These are phyloP conservation scores for Nipponia nippon DNA, from an alignment of 2,113 vertebrate species.

Conservation along the genomic window DNA sequence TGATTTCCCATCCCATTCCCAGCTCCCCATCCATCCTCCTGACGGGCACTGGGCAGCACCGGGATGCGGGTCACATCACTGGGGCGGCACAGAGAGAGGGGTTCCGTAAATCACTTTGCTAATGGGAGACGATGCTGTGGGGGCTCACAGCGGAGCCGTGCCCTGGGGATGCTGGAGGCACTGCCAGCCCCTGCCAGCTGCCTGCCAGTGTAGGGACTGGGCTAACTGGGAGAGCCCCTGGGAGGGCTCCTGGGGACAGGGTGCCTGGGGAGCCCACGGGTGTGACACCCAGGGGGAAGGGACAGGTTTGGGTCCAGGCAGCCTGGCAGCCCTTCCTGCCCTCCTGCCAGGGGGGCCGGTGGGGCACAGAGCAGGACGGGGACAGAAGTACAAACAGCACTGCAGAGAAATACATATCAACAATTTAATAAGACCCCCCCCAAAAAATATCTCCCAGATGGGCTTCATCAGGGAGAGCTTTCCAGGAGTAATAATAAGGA, in stretches of 20 bases:
- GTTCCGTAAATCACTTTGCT: background rate
- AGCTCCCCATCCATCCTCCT: background rate
- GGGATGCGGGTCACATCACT: fast-evolving
- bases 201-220: background rate
- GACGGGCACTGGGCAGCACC: background rate
- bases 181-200: background rate
- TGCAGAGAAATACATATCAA: background rate
- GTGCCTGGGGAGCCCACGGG: background rate
- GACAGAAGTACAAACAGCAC: background rate
- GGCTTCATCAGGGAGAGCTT: constrained; percentile 25
- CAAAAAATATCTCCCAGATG: background rate
- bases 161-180: background rate
- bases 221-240: background rate
- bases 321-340: background rate
- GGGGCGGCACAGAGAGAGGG: background rate
- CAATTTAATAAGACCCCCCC: background rate
- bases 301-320: background rate
- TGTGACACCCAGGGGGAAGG: background rate
- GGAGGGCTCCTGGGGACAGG: background rate
- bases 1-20: background rate
- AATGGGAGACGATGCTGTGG: background rate
- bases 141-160: fast-evolving
- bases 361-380: background rate
- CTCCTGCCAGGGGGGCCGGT: background rate
- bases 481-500: background rate